A percentile compares a stretch with the other conserved stretches of the same genome.
These are phyloP conservation scores for Hyposoter dolosus DNA, from an alignment of 2,888 invertebrate species.

Conservation along the genomic window DNA sequence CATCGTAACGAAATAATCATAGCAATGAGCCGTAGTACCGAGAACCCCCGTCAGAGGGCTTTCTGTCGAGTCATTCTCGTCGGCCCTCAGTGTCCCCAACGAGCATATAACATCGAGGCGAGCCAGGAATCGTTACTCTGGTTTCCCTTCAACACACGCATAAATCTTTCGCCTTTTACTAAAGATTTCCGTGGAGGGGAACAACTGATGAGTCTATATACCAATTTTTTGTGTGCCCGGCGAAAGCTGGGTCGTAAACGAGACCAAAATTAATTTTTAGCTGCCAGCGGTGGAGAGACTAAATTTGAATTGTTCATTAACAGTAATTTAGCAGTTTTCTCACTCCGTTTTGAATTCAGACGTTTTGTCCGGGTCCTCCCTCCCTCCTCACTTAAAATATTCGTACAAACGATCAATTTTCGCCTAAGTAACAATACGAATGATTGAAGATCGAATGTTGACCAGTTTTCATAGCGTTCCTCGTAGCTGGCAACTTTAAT, in stretches of 20 bases:
- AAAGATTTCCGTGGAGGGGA: constrained; percentile 85
- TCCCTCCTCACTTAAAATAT: no score
- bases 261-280: constrained; percentile 63
- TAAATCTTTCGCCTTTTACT: constrained; percentile 86
- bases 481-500: background rate
- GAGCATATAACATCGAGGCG: constrained; percentile 18
- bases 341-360: background rate
- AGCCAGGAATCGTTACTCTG: constrained; percentile 70
- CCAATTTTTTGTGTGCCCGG: constrained; percentile 80
- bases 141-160: constrained; percentile 79
- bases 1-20: constrained; percentile 9
- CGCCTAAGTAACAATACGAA: background rate
- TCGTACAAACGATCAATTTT: no score
- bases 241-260: constrained; percentile 74
- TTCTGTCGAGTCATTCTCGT: background rate
- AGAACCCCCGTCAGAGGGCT: constrained; percentile 10
- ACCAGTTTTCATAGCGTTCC: background rate
- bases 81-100: background rate
- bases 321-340: background rate
- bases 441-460: background rate
- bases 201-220: constrained; percentile 73
- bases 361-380: background rate
- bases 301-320: background rate
- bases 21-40: background rate
- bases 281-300: no score